Evolutionary conservation across 2,113 vertebrate species (phyloP).

Genomic region (Lasiurus cinereus): DNA sequence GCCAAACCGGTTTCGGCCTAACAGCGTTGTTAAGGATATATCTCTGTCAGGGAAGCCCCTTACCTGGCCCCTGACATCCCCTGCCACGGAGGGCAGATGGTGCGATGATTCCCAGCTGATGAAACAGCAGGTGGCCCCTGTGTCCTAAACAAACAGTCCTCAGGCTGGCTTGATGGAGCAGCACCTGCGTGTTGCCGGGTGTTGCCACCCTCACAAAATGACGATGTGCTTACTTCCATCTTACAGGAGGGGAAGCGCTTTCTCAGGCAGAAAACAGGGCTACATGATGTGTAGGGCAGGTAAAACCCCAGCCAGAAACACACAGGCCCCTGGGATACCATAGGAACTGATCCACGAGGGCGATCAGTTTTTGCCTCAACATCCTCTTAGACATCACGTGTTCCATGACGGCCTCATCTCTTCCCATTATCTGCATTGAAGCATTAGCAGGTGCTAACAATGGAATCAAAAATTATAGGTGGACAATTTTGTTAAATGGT

Average conservation of each 20-base stretch:
- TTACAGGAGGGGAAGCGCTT: not conserved
- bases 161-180: not conserved
- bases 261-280: not conserved
- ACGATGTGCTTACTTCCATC: not conserved
- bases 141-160: not conserved
- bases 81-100: constrained; percentile 31
- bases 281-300: not conserved
- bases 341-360: not conserved
- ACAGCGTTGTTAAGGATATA: not conserved
- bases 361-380: not conserved
- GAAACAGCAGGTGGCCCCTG: not conserved
- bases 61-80: not conserved
- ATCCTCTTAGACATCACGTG: not conserved
- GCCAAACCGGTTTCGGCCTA: not conserved
- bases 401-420: not conserved
- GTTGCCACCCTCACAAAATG: not conserved
- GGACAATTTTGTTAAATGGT: constrained; percentile 40
- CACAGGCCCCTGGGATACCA: not conserved
- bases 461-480: constrained; percentile 60
- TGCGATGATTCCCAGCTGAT: not conserved
- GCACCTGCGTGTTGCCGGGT: not conserved
- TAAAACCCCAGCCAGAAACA: not conserved
- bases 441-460: constrained; percentile 15
- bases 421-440: not conserved
- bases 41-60: not conserved